Percentiles rank a stretch among this genome's conserved stretches.
These are phyloP conservation scores for Odontothrips loti DNA, from an alignment of 2,888 invertebrate genomes.

Conservation along the genomic window DNA sequence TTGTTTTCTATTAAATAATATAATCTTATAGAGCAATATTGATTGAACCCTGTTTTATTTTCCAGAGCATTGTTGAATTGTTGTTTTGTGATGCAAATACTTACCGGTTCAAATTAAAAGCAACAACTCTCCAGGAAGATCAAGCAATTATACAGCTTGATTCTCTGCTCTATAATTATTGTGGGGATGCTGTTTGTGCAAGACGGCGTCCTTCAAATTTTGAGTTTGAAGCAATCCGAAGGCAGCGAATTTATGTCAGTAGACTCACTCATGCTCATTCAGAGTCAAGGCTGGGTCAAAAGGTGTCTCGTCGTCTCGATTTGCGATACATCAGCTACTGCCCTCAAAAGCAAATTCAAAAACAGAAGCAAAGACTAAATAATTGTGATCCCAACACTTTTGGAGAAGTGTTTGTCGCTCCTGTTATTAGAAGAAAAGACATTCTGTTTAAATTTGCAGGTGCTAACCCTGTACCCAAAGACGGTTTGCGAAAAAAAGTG, in stretches of 20 bases:
- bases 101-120: background rate
- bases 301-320: background rate
- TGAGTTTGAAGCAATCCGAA: background rate
- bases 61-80: background rate
- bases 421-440: constrained; percentile 17
- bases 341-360: background rate
- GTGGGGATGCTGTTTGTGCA: background rate
- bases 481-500: background rate
- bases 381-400: background rate
- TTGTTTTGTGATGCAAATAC: background rate
- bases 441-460: constrained; percentile 4
- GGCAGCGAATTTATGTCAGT: background rate
- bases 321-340: background rate
- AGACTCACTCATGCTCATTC: too few relatives aligned
- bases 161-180: background rate
- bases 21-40: too few relatives aligned
- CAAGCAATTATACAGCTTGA: background rate
- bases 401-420: background rate
- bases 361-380: background rate
- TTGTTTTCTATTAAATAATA: background rate
- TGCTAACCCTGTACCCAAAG: background rate
- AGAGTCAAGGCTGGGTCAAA: background rate
- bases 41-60: background rate
- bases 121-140: background rate
- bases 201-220: background rate